Evolutionary conservation across 1,140 invertebrate species (phyloP).

Genomic region (Drosophila bipectinata): DNA sequence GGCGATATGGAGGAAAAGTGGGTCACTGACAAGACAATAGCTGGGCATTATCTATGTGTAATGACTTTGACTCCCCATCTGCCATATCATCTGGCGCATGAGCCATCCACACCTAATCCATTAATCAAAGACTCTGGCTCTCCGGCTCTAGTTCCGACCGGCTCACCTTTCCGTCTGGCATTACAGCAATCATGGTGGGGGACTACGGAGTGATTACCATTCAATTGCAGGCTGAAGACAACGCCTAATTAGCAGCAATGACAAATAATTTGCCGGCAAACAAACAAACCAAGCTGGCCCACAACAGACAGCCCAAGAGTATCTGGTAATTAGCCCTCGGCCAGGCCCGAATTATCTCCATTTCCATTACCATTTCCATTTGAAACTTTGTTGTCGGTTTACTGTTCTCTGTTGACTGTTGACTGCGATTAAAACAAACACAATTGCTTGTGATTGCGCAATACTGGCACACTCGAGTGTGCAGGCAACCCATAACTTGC

Average conservation of each 20-base stretch:
- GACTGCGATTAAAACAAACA: conserved; percentile 36
- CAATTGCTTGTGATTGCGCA: conserved; percentile 2
- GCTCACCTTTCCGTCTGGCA: conserved; percentile 57
- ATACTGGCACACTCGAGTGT: neutral
- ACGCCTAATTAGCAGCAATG: conserved; percentile 57
- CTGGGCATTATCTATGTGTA: conserved; percentile 42
- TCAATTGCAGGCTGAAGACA: conserved; percentile 27
- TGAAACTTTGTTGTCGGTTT: neutral
- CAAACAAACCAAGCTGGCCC: conserved; percentile 6
- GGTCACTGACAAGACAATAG: conserved; percentile 40
- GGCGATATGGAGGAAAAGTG: conserved; percentile 14
- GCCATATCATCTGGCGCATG: conserved; percentile 21
- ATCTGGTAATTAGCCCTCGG: conserved; percentile 52
- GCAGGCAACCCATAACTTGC: conserved; percentile 17
- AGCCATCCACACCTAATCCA: conserved; percentile 48
- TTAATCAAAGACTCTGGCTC: conserved; percentile 34
- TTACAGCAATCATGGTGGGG: conserved; percentile 47
- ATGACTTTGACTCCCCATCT: conserved; percentile 33
- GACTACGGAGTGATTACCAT: conserved; percentile 13
- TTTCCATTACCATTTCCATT: conserved; percentile 8
- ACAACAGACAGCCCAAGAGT: conserved; percentile 17
- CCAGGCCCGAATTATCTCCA: conserved; percentile 27
- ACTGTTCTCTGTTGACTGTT: conserved; percentile 8
- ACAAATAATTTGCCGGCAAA: conserved; percentile 48
- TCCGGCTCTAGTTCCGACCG: conserved; percentile 31